Evolutionary conservation across 1,140 invertebrate species (phyloP).

Genomic region (Stenopsyche tienmushanensis): DNA sequence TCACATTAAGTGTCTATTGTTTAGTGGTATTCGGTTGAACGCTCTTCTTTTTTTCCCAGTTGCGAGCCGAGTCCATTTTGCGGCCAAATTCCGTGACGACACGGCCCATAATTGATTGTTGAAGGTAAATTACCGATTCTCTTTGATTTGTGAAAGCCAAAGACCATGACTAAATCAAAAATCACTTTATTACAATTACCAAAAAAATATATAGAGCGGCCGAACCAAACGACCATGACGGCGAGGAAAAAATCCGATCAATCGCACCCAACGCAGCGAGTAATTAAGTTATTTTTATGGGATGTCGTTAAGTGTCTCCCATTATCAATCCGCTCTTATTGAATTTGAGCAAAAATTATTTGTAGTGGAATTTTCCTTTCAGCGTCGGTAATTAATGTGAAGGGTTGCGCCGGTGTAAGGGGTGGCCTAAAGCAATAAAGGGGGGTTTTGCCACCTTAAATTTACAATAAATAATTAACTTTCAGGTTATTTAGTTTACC

Average conservation of each 20-base stretch:
- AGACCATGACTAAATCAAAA: conserved; percentile 23
- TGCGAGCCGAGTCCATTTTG: conserved; percentile 3
- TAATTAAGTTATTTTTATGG: too few species aligned
- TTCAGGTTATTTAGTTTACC: conserved; percentile 39
- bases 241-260: too few species aligned
- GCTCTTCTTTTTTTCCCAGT: conserved; percentile 11
- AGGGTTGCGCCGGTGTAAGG: conserved; percentile 23
- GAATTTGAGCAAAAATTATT: conserved; percentile 18
- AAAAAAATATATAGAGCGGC: neutral
- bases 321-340: neutral
- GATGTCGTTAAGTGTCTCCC: too few species aligned
- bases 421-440: conserved; percentile 18
- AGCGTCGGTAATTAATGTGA: conserved; percentile 27
- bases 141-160: conserved; percentile 23
- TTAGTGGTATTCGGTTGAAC: conserved; percentile 15
- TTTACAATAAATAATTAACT: conserved; percentile 43
- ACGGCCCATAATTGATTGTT: conserved; percentile 30
- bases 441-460: conserved; percentile 33
- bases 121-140: conserved; percentile 28
- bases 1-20: conserved; percentile 25
- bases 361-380: conserved; percentile 23
- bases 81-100: conserved; percentile 32
- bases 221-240: too few species aligned
- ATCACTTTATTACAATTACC: conserved; percentile 10
- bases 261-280: too few species aligned